phyloP scores from a whole-genome alignment of 35 echinoderm and acorn worm species.

The Ophioderma brevispina region DNA sequence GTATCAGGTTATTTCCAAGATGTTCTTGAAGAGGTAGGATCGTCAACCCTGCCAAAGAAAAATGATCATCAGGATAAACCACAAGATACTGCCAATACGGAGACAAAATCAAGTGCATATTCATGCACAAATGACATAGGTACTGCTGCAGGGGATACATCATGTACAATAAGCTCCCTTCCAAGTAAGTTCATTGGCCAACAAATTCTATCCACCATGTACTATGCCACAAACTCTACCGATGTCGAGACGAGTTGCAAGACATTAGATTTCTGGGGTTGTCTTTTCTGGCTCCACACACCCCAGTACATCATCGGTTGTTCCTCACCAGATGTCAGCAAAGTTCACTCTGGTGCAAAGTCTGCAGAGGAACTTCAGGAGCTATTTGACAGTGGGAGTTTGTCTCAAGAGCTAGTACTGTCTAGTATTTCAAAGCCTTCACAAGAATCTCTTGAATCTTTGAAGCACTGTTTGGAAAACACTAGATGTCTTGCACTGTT shows the following conservation, averaged over 20 bases:
- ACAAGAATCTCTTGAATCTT: neutral
- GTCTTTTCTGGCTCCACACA: neutral
- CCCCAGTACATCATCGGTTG: neutral
- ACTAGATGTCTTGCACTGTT: neutral
- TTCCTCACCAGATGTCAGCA: too few relatives aligned
- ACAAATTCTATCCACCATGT: neutral
- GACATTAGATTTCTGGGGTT: neutral
- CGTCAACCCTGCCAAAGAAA: too few relatives aligned
- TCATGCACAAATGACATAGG: too few relatives aligned
- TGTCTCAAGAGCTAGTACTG: neutral
- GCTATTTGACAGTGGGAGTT: neutral
- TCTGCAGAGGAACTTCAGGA: neutral
- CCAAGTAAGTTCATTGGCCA: neutral
- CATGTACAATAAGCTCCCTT: neutral
- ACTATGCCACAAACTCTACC: neutral
- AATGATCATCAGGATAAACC: too few relatives aligned
- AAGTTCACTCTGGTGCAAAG: too few relatives aligned
- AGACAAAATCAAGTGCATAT: too few relatives aligned
- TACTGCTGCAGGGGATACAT: too few relatives aligned
- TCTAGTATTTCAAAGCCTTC: neutral
- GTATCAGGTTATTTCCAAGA: neutral
- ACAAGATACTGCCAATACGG: too few relatives aligned
- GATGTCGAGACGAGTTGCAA: neutral
- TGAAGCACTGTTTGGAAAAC: neutral
- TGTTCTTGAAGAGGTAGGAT: neutral